These are phyloP conservation scores for Idaea aversata DNA, from an alignment of 2,888 invertebrate species.

Conservation along the genomic window DNA sequence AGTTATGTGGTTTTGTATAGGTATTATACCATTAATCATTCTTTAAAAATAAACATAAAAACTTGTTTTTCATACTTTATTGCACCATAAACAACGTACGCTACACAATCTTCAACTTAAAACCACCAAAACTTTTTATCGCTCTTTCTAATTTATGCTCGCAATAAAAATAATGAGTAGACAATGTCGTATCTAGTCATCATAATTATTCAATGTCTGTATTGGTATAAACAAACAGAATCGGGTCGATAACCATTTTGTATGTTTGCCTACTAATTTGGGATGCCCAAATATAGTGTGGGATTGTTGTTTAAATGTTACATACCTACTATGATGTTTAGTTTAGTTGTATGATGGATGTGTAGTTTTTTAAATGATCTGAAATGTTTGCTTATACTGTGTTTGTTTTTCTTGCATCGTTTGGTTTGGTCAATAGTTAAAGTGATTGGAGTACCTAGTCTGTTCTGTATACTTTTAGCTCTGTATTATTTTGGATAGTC, in stretches of 20 bases:
- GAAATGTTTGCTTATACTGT: conserved; percentile 12
- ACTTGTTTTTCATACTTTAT: conserved; percentile 1
- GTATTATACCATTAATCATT: not conserved
- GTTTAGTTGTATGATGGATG: conserved; percentile 37
- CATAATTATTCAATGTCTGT: conserved; percentile 24
- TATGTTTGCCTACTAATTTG: conserved; percentile 51
- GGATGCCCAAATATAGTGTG: conserved; percentile 41
- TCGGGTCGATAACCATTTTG: conserved; percentile 34
- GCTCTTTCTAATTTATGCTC: not conserved
- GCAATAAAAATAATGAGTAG: conserved; percentile 8
- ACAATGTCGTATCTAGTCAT: conserved; percentile 28
- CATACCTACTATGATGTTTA: conserved; percentile 39
- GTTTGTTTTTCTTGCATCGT: conserved; percentile 7
- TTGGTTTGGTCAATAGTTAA: not conserved
- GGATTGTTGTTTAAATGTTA: conserved; percentile 46
- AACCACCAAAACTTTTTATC: not conserved
- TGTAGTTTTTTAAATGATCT: conserved; percentile 24
- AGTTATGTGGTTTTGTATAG: not conserved
- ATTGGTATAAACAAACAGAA: conserved; percentile 30
- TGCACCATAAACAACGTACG: not conserved
- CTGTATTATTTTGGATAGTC: not conserved
- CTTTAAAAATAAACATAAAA: not conserved
- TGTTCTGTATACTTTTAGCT: not conserved
- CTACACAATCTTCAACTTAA: not conserved
- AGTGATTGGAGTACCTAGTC: not conserved